Base-by-base conservation (phyloP, 2,113 vertebrate species). In the Thunnus maccoyii region DNA sequence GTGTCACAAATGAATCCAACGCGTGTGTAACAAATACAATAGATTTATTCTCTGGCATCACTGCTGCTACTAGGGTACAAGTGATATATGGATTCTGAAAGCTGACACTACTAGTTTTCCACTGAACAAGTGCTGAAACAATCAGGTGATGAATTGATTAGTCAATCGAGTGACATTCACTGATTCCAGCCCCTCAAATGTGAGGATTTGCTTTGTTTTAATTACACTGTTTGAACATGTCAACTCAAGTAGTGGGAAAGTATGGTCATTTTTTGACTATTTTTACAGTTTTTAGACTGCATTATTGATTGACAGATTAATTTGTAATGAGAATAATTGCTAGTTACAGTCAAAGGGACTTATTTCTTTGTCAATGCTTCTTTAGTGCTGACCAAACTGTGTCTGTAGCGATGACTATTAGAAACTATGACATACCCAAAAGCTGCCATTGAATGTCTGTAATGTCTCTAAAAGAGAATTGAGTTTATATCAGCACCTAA, bases 1-100 rank as follows among this genome's bases (percentile, higher is more conserved):
- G n/a, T 77, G 67, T 82, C 82, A 80, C 75, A 63, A 25, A 82
- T 75, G 48, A 54, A 72, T 65, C 3, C 11, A 73, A 71, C 7
- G 36, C 51, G 32, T 63, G 65, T 57, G 81, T 50, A 64, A 81
- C n/a, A 20, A 6, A 46, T 55, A 41, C 27, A 52, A 22, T 27
- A 60, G 52, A 83, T 78, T 86, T 73, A 66, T 71, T 61, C 18
- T 62, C 25, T 20, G 57, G 32, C 51, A 51, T 48, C 4, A 9
- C 15, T 48, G 58, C 51, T 6, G 57, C 18, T 50, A 12, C 20
- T 0, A 3, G 9, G 14, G 17, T 9, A 13, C 17, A 6, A 13
- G 18, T 56, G 62, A 80, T 76, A 1, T 41, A 58, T 58, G 58
- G 25, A 14, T 41, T 20, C 12, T 44, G 4, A 51, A 22, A 46